phyloP scores from a whole-genome alignment of 2,888 invertebrate species.

The Drosophila pegasa region DNA sequence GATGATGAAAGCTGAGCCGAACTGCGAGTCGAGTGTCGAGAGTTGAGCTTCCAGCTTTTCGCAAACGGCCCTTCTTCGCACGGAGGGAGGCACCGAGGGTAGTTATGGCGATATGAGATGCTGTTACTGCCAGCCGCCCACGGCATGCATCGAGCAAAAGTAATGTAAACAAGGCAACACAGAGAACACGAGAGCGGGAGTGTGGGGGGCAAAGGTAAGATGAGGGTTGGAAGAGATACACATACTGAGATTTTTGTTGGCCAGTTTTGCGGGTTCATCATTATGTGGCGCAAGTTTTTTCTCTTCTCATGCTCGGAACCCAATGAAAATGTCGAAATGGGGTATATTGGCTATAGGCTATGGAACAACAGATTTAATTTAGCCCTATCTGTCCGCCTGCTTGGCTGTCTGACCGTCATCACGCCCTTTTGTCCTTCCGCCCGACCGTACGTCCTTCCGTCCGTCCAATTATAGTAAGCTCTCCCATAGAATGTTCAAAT shows the following conservation, averaged over 20 bases:
- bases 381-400: background rate
- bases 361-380: background rate
- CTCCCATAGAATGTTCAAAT: too few relatives aligned
- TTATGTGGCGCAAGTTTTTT: slow-evolving; percentile 28
- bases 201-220: background rate
- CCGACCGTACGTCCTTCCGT: background rate
- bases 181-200: background rate
- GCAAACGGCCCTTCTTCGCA: background rate
- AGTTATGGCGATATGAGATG: slow-evolving; percentile 2
- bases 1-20: slow-evolving; percentile 54
- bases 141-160: slow-evolving; percentile 38
- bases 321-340: background rate
- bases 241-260: slow-evolving; percentile 40
- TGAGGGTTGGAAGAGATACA: slow-evolving; percentile 10
- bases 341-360: background rate
- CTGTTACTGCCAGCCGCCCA: slow-evolving; percentile 23
- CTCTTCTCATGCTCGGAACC: background rate
- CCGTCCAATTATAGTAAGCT: background rate
- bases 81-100: slow-evolving; percentile 1
- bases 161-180: slow-evolving; percentile 37
- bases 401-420: too few relatives aligned
- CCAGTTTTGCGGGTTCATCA: slow-evolving; percentile 49
- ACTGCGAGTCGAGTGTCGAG: slow-evolving; percentile 12
- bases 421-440: too few relatives aligned
- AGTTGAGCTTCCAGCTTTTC: slow-evolving; percentile 8